Evolutionary conservation across 1,140 invertebrate species (phyloP), one percentile per base, ranked within the genome.

Genomic region (Camponotus floridanus): DNA sequence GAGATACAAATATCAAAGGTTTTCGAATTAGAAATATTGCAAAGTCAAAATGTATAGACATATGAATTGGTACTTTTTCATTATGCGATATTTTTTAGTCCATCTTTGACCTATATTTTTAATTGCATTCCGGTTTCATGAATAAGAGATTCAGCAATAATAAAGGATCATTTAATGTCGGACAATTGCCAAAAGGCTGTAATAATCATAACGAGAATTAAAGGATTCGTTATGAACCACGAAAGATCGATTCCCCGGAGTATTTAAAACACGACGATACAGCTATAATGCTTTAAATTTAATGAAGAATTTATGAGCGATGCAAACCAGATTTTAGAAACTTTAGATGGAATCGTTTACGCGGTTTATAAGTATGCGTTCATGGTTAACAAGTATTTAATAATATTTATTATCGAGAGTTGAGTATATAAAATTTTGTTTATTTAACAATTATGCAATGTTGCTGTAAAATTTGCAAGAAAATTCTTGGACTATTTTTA

Each of bases 1-100:
- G 15, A 33, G 65, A 70, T 55, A 80, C 9, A 80, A 80, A 80
- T 80, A 80, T 80, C 78, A 70, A 80, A 57, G 64, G 76, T 80
- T 51, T 21, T 26, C 21, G 21, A 36, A 68, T 80, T 80, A 42
- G n/a, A 36, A 42, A 70, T 33, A 39, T 5, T 13, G 31, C 21
- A 70, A 39, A 80, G 65, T 39, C 8, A 64, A 62, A n/a, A n/a
- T 55, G 26, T 6, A 9, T 18, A 39, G 33, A 18, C 6, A 15
- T 26, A 26, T 42, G 21, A 21, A 79, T 79, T 48, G 21, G 36
- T 51, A 26, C 6, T n/a, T 39, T 39, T 31, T 4, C 45, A 57
- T 42, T 70, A n/a, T 45, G 21, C 15, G 0, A 79, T 68, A 57
- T 42, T 55, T 68, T 68, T 68, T 39, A 1, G 0, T 48, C 39